These are phyloP conservation scores for Myripristis jacobus DNA, from an alignment of 2,797 vertebrate genomes.

Conservation along the genomic window DNA sequence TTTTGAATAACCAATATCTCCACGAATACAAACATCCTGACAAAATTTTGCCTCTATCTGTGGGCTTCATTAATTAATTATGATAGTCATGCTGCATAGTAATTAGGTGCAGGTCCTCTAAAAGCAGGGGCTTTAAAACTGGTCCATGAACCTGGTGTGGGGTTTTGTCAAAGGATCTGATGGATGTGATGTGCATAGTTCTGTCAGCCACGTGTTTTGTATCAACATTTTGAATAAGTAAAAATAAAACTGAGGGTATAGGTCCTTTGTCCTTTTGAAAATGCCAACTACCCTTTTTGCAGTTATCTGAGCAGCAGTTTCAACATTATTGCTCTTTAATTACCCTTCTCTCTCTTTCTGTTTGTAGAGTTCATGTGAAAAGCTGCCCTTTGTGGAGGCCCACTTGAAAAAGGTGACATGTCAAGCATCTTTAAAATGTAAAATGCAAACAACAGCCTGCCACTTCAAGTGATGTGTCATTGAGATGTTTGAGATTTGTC, in stretches of 20 bases:
- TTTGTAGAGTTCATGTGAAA: conserved; percentile 19
- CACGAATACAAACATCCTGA: not conserved
- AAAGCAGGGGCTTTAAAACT: not conserved
- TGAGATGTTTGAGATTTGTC: not conserved
- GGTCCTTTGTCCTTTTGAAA: not conserved
- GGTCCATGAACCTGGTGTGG: not conserved
- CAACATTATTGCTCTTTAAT: conserved; percentile 2
- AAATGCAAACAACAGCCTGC: not conserved
- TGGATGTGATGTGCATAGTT: not conserved
- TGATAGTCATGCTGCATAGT: too few relatives aligned
- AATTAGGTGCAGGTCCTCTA: too few relatives aligned
- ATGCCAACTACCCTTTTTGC: not conserved
- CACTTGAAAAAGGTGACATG: conserved; percentile 19
- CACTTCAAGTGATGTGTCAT: not conserved
- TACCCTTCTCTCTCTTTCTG: not conserved
- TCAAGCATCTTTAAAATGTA: not conserved
- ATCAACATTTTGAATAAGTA: not conserved
- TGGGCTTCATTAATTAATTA: not conserved
- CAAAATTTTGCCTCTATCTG: not conserved
- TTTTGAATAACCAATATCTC: not conserved
- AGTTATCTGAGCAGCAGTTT: not conserved
- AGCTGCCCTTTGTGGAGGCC: conserved; percentile 1
- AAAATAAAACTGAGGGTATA: not conserved
- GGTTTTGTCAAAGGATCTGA: not conserved
- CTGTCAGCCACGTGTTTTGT: not conserved